A percentile compares a stretch with the other conserved stretches of the same genome.
These are phyloP conservation scores for Gymnoscelis rufifasciata DNA, from an alignment of 2,888 invertebrate genomes.

Conservation along the genomic window DNA sequence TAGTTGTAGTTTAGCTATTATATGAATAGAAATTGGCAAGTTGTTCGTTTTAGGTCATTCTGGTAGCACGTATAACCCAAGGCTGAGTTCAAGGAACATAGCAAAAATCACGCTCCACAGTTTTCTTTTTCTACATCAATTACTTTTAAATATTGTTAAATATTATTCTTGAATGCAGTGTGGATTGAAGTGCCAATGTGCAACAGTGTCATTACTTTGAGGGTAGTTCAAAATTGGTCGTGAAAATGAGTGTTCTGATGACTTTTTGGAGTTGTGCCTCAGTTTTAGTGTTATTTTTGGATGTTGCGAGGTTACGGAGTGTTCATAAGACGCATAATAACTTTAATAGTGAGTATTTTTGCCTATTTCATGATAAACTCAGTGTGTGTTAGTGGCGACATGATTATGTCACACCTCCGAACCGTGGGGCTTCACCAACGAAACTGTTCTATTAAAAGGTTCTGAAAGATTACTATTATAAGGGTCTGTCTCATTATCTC, in stretches of 20 bases:
- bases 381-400: too few species aligned
- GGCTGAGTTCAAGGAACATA: conserved; percentile 43
- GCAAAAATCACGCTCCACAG: conserved; percentile 43
- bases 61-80: conserved; percentile 30
- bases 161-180: conserved; percentile 50
- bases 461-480: too few species aligned
- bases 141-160: conserved; percentile 59
- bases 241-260: conserved; percentile 8
- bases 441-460: too few species aligned
- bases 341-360: neutral
- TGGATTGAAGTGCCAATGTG: conserved; percentile 32
- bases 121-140: conserved; percentile 45
- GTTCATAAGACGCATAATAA: conserved; percentile 6
- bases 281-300: conserved; percentile 16
- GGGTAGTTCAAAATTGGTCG: conserved; percentile 2
- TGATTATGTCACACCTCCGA: too few species aligned
- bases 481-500: too few species aligned
- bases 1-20: conserved; percentile 17
- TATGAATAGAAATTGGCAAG: conserved; percentile 23
- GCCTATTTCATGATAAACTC: too few species aligned
- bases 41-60: conserved; percentile 14
- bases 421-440: too few species aligned
- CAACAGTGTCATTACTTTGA: conserved; percentile 26
- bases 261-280: conserved; percentile 4
- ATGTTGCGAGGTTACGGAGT: conserved; percentile 15